These are phyloP conservation scores for Motacilla alba DNA, from an alignment of 2,113 vertebrate species.

Conservation along the genomic window DNA sequence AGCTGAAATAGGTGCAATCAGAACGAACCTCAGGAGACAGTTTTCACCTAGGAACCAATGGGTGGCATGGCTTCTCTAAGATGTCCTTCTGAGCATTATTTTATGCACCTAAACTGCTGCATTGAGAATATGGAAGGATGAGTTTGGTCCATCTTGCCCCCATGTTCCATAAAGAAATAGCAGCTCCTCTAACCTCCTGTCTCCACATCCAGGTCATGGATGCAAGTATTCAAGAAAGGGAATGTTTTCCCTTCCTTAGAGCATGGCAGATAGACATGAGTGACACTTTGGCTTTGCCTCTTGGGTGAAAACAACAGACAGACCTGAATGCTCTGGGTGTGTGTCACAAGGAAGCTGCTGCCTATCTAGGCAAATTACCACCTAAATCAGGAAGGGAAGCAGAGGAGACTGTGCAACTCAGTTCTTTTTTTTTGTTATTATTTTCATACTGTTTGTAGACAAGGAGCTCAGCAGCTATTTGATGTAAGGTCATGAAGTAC, in stretches of 20 bases:
- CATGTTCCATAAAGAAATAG: neutral
- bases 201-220: neutral
- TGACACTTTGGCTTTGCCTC: neutral
- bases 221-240: neutral
- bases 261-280: neutral
- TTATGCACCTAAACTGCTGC: neutral
- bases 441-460: slow-evolving; percentile 12
- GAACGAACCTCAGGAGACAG: neutral
- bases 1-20: neutral
- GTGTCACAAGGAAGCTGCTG: neutral
- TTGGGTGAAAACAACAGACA: neutral
- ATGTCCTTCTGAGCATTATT: neutral
- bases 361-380: slow-evolving; percentile 6
- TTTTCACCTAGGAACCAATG: neutral
- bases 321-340: neutral
- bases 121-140: neutral
- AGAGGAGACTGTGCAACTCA: neutral
- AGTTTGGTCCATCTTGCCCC: neutral
- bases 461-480: neutral
- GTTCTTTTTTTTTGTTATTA: neutral
- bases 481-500: neutral
- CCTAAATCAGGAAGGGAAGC: neutral
- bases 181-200: neutral
- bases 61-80: neutral
- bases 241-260: neutral